These are phyloP conservation scores for Nemoura dubitans DNA, from an alignment of 2,888 invertebrate genomes.

Conservation along the genomic window DNA sequence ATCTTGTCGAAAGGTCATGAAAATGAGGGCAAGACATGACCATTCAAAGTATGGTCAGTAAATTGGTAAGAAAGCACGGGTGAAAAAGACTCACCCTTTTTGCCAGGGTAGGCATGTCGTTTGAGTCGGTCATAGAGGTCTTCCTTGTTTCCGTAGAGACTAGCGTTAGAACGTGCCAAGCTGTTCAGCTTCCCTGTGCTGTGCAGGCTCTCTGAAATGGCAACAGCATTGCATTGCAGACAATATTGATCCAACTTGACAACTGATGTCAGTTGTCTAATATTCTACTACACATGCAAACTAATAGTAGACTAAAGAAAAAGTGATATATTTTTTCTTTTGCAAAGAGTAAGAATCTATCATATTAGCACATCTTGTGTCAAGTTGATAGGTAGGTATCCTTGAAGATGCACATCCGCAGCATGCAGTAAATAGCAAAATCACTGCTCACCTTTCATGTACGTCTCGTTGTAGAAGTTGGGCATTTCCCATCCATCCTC, in stretches of 20 bases:
- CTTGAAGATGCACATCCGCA: neutral
- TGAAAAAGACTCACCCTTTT: slow-evolving; percentile 78
- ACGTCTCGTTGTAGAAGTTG: slow-evolving; percentile 95
- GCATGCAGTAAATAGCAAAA: neutral
- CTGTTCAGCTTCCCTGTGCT: slow-evolving; percentile 92
- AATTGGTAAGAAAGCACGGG: slow-evolving; percentile 3
- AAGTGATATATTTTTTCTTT: no score
- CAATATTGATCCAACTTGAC: no score
- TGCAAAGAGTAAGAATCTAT: no score
- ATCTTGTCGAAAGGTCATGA: no score
- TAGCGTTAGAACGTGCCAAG: slow-evolving; percentile 90
- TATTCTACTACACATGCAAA: no score
- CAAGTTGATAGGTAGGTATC: no score
- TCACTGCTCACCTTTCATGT: slow-evolving; percentile 81
- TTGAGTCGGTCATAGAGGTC: slow-evolving; percentile 95
- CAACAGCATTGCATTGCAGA: neutral
- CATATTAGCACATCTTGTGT: no score
- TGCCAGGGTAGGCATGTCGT: slow-evolving; percentile 92
- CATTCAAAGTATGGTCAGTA: no score
- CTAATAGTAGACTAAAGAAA: no score
- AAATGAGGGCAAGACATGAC: neutral
- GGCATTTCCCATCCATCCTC: slow-evolving; percentile 99
- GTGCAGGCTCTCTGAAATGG: slow-evolving; percentile 73
- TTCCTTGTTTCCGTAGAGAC: slow-evolving; percentile 94
- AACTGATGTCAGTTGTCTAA: no score